A percentile compares a stretch with the other conserved stretches of the same genome.
These are phyloP conservation scores for Loriculus beryllinus DNA, from an alignment of 2,797 vertebrate species.

Conservation along the genomic window DNA sequence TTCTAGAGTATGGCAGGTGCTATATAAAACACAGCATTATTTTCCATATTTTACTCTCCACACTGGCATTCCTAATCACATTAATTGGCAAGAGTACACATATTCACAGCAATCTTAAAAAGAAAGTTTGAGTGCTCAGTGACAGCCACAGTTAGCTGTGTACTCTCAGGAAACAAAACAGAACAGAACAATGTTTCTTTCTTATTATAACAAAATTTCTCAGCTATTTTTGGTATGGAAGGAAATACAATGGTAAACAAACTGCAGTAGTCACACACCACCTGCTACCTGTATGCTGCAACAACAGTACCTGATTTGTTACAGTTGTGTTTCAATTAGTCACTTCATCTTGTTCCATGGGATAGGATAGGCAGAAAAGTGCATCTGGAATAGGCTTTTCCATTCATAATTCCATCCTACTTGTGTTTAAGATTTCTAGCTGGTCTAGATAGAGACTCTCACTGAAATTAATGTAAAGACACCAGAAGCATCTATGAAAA, in stretches of 20 bases:
- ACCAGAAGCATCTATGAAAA: not conserved
- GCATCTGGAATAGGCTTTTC: not conserved
- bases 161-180: not conserved
- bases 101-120: not conserved
- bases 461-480: not conserved
- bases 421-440: not conserved
- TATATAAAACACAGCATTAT: constrained; percentile 44
- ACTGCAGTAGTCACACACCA: not conserved
- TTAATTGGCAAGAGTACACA: constrained; percentile 41
- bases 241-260: not conserved
- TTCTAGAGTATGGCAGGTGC: constrained; percentile 14
- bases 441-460: not conserved
- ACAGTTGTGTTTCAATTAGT: not conserved
- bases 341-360: not conserved
- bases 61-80: not conserved
- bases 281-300: not conserved
- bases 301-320: accelerated
- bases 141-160: not conserved
- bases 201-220: not conserved
- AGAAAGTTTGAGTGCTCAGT: not conserved
- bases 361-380: not conserved
- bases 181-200: not conserved
- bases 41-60: constrained; percentile 41
- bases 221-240: not conserved
- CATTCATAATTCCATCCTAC: not conserved